A percentile compares a stretch with the other conserved stretches of the same genome.
Conservation (phyloP, 1,140 invertebrate genomes). For the Plectrocnemia conspersa region DNA sequence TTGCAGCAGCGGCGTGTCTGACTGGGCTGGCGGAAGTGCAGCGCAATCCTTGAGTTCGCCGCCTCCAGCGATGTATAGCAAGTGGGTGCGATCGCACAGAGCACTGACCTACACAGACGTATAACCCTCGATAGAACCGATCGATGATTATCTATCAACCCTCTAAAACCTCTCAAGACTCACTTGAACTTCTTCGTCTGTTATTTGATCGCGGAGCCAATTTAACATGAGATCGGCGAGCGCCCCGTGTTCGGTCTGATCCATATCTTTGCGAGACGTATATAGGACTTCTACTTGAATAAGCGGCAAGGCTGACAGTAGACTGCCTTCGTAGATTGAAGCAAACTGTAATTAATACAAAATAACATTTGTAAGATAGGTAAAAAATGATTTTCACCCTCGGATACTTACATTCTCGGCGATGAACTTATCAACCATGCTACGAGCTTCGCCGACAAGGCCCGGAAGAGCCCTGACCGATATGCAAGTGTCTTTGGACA, state of each 20-base stretch:
- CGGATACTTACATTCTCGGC: constrained; percentile 63
- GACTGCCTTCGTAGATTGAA: constrained; percentile 54
- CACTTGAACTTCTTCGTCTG: constrained; percentile 42
- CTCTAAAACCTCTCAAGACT: too few species aligned
- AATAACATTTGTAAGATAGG: too few species aligned
- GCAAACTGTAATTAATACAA: constrained; percentile 53
- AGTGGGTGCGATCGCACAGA: constrained; percentile 59
- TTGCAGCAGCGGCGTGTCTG: constrained; percentile 72
- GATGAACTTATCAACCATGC: constrained; percentile 67
- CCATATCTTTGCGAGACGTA: constrained; percentile 60
- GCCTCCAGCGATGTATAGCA: constrained; percentile 71
- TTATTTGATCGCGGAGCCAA: constrained; percentile 59
- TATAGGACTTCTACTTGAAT: constrained; percentile 64
- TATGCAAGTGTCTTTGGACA: constrained; percentile 67
- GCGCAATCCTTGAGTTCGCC: constrained; percentile 75
- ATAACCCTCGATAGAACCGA: too few species aligned
- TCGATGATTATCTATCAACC: too few species aligned
- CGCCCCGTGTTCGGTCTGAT: constrained; percentile 53
- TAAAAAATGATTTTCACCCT: too few species aligned
- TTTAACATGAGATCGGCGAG: constrained; percentile 64
- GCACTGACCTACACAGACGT: constrained; percentile 47
- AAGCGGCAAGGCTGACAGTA: constrained; percentile 58
- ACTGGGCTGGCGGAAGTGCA: constrained; percentile 58
- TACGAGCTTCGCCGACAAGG: constrained; percentile 44
- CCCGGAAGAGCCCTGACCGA: constrained; percentile 64